Conservation (phyloP, 37 sponge, comb jelly and placozoan species). For the Dysidea cf. avara region DNA sequence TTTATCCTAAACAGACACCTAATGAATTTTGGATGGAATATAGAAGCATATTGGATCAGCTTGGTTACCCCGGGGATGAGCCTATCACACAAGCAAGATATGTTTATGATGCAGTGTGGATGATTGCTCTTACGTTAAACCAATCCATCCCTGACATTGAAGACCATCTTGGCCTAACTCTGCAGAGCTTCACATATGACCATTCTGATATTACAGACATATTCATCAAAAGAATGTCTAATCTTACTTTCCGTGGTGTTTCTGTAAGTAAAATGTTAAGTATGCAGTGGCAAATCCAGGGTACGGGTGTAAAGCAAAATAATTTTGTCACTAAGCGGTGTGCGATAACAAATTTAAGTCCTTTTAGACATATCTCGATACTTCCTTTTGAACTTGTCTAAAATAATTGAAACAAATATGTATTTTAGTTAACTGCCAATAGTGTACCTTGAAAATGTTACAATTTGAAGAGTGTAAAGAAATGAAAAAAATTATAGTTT, state of each 20-base stretch:
- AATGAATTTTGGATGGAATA: conserved; percentile 32
- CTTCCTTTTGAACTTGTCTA: no score
- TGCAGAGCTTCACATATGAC: conserved; percentile 18
- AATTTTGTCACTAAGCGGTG: no score
- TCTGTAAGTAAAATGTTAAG: conserved; percentile 63
- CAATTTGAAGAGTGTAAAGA: no score
- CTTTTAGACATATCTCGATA: no score
- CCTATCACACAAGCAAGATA: conserved; percentile 29
- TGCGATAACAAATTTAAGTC: no score
- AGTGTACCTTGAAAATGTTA: no score
- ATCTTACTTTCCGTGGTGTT: conserved; percentile 34
- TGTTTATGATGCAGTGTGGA: conserved; percentile 59
- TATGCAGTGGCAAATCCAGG: no score
- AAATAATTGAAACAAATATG: no score
- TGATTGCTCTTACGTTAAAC: conserved; percentile 41
- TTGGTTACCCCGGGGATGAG: conserved; percentile 36
- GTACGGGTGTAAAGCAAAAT: no score
- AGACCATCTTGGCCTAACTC: neutral
- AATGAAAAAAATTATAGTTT: no score
- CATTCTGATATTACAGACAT: conserved; percentile 20
- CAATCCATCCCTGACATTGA: neutral
- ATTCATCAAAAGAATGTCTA: conserved; percentile 3
- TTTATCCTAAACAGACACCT: no score
- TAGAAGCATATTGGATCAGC: neutral
- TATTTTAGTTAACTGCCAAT: no score